Base-by-base conservation (phyloP, 1,140 invertebrate species). In the Diachasma alloeum region DNA sequence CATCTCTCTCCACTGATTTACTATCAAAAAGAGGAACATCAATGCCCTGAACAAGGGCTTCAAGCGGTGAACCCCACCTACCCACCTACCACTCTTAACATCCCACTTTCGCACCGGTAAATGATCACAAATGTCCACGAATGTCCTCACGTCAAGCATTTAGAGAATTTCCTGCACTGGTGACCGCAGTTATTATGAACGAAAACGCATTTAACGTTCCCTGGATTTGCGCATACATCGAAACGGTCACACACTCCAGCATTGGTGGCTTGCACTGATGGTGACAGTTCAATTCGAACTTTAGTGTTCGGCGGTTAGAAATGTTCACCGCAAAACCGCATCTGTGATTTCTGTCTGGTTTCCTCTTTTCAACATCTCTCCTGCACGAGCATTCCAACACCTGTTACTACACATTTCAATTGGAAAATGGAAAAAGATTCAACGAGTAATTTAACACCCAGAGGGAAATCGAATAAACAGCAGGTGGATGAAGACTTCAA, bases 231-330 rank as follows among this genome's bases (percentile, higher is more conserved):
- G 67, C 13, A 53, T 63, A 73, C 71, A 67, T 78, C 71, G 76
- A 81, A 69, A 75, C 77, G 70, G 77, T 70, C 69, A 77, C 75
- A 46, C 17, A 26, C 53, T 74, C 72, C 24, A 26, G 66, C 48
- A 81, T 76, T 77, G 73, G 42, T 44, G 73, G 26, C 37, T 53
- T 17, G 53, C 78, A 83, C 85, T 89, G 88, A 90, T 85, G 84
- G 85, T 90, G 88, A 90, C 88, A 90, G 88, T 89, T 88, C 88
- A 90, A 90, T 90, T 88, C 87, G 84, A 88, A 90, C 82, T 88
- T 89, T 85, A 83, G 86, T 86, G 85, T 88, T 87, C 80, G 83
- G 87, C 78, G 87, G 87, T 87, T 81, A 86, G 87, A 85, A 89
- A 89, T 87, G 85, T 83, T 82, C 76, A 73, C 87, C 87, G 81